Base-by-base conservation (phyloP, 2,797 vertebrate species). In the Petrocephalus sullivani region DNA sequence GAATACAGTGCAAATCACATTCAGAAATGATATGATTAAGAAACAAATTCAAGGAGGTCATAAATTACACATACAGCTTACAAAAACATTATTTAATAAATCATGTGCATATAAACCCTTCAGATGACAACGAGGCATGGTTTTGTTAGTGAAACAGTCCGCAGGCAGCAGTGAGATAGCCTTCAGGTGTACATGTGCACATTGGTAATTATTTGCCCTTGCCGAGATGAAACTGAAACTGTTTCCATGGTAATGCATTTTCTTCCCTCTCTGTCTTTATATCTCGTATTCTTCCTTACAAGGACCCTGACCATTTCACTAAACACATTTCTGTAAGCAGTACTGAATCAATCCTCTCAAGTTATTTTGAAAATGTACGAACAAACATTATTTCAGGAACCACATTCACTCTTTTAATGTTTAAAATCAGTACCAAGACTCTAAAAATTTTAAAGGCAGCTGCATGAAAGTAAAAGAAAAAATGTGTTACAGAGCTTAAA, bases 211-310 rank as follows among this genome's bases (percentile, higher is more conserved):
- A 96, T 96, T 96, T 96, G 94, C 95, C 96, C 95, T 95, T 95
- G 96, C 96, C 93, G 96, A 95, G 94, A 96, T 95, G 95, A 96
- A 96, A 95, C 94, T 96, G 94, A 96, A 96, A 94, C 94, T 94
- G 96, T 97, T 97, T 96, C 97, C 96, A 97, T 97, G 96, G 96
- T 95, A 97, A 97, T 96, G 94, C 94, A 94, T 95, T 95, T 95
- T 82, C 85, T 49, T 89, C 83, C 83, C 87, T 89, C 89, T 89
- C 88, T 64, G 53, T 89, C 16, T 87, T 58, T 53, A 85, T 89
- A 85, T 88, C 88, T 14, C 51, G 23, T 21, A 84, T 84, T 84
- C 81, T 54, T 86, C 60, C 84, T 87, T 88, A 90, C 41, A 49
- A 90, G 95, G 95, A 96, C 95, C 95, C 96, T 95, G 95, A 96